Conservation (phyloP, 2,888 invertebrate species). For the Drosophila barbarae region DNA sequence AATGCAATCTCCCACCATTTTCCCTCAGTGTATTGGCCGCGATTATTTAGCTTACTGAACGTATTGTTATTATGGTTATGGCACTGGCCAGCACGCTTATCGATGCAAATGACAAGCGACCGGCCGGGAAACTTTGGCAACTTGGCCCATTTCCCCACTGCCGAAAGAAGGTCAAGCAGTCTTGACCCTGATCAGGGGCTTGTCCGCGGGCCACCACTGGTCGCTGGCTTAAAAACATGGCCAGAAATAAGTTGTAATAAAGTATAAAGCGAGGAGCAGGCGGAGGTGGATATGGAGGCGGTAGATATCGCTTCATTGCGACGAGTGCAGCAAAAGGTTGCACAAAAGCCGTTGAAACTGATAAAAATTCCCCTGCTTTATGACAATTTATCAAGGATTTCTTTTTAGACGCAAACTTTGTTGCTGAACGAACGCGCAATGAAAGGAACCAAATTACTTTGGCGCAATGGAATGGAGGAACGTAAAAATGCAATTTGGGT, state of each 20-base stretch:
- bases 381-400: constrained; percentile 39
- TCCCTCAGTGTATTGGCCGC: constrained; percentile 1
- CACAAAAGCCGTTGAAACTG: constrained; percentile 21
- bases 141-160: constrained; percentile 12
- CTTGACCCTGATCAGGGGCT: constrained; percentile 18
- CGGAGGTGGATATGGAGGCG: background rate
- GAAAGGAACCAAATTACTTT: constrained; percentile 12
- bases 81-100: constrained; percentile 45
- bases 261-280: background rate
- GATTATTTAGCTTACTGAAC: constrained; percentile 46
- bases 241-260: constrained; percentile 18
- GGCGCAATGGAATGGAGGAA: constrained; percentile 4
- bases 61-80: constrained; percentile 46
- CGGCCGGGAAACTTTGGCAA: constrained; percentile 34
- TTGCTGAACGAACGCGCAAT: constrained; percentile 12
- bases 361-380: constrained; percentile 27
- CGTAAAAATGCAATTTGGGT: constrained; percentile 32
- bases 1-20: background rate
- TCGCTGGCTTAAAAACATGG: constrained; percentile 4
- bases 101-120: constrained; percentile 48
- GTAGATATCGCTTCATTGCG: constrained; percentile 14
- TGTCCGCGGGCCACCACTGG: constrained; percentile 13
- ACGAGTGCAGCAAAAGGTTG: constrained; percentile 31
- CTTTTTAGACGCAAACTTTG: constrained; percentile 26
- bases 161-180: constrained; percentile 8